Evolutionary conservation across 2,888 invertebrate genomes (phyloP).

Genomic region (Limulus polyphemus): DNA sequence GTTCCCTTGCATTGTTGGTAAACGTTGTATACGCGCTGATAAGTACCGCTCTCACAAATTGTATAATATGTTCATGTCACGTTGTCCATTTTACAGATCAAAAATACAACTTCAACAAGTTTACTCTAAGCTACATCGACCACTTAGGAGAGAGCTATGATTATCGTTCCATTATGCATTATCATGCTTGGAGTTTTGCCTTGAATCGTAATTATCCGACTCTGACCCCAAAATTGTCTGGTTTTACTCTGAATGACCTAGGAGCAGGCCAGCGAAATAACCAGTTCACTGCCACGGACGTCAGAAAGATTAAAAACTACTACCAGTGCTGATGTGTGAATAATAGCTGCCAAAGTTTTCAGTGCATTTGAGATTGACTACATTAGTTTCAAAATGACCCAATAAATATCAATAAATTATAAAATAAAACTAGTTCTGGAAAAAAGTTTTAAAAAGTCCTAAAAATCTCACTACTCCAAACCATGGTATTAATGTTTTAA

Average conservation of each 20-base stretch:
- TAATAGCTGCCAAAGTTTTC: too few species aligned
- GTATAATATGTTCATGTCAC: background rate
- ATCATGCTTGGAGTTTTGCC: slow-evolving; percentile 53
- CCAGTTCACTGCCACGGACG: slow-evolving; percentile 31
- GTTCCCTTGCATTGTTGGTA: slow-evolving; percentile 1
- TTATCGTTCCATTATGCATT: slow-evolving; percentile 61
- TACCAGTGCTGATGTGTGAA: slow-evolving; percentile 28
- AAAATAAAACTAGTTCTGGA: too few species aligned
- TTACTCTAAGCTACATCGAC: slow-evolving; percentile 49
- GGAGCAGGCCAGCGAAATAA: slow-evolving; percentile 34
- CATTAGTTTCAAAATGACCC: too few species aligned
- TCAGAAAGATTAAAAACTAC: slow-evolving; percentile 31
- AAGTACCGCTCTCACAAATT: background rate
- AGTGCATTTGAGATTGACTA: too few species aligned
- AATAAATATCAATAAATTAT: too few species aligned
- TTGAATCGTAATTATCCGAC: slow-evolving; percentile 47
- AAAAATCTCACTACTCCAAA: too few species aligned
- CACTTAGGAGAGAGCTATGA: slow-evolving; percentile 56
- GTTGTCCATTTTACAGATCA: slow-evolving; percentile 36
- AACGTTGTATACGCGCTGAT: background rate
- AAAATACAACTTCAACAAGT: slow-evolving; percentile 53
- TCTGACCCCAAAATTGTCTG: slow-evolving; percentile 46
- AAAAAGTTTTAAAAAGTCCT: too few species aligned
- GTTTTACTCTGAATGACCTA: slow-evolving; percentile 24
- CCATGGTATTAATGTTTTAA: too few species aligned